Conservation (phyloP, 92 coral and sea anemone species). For the Bergia puertoricense region DNA sequence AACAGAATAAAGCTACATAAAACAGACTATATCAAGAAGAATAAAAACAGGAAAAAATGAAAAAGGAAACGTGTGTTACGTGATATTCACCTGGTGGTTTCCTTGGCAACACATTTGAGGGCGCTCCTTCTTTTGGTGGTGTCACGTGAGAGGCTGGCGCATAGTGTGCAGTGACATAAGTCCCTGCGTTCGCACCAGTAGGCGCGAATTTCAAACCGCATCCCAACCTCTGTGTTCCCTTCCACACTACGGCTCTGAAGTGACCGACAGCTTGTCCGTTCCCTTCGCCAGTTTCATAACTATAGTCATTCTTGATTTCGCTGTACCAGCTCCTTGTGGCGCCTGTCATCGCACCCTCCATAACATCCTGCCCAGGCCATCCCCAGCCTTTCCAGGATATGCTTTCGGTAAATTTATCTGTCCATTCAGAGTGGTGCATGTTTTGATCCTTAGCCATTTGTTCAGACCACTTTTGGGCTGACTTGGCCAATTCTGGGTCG, state of each 20-base stretch:
- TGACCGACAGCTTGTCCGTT: slow-evolving; percentile 64
- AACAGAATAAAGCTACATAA: too few relatives aligned
- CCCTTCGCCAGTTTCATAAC: slow-evolving; percentile 68
- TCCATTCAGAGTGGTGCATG: slow-evolving; percentile 74
- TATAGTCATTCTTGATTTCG: slow-evolving; percentile 73
- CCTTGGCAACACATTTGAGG: slow-evolving; percentile 58
- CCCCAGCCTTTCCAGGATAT: slow-evolving; percentile 88
- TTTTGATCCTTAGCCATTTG: slow-evolving; percentile 24
- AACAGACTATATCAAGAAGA: background rate
- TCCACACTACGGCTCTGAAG: slow-evolving; percentile 79
- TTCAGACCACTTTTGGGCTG: slow-evolving; percentile 52
- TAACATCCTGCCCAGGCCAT: slow-evolving; percentile 66
- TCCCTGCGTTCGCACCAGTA: slow-evolving; percentile 40
- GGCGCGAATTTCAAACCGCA: slow-evolving; percentile 69
- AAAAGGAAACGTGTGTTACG: background rate
- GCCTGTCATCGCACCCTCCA: slow-evolving; percentile 75
- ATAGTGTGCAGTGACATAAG: slow-evolving; percentile 77
- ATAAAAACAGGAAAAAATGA: background rate
- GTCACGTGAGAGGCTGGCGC: slow-evolving; percentile 68
- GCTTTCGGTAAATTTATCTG: slow-evolving; percentile 73
- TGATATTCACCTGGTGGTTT: slow-evolving; percentile 45
- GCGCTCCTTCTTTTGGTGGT: slow-evolving; percentile 44
- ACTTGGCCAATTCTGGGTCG: slow-evolving; percentile 45
- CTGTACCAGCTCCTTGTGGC: slow-evolving; percentile 83
- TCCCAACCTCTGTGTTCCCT: slow-evolving; percentile 61